Conservation (phyloP, 2,113 vertebrate genomes). For the Hassar affinis region DNA sequence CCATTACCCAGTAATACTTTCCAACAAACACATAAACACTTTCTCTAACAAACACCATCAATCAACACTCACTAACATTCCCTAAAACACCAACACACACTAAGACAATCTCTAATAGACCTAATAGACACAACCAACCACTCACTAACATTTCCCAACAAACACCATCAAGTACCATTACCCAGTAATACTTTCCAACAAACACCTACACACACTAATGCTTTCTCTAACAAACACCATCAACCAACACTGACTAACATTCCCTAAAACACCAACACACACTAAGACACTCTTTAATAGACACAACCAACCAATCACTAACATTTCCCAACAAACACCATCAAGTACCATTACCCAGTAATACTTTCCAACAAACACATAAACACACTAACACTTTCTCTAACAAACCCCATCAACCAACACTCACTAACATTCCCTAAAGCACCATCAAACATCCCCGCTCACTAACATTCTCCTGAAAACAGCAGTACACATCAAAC, state of each 20-base stretch:
- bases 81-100: too few relatives aligned
- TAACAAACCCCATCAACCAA: background rate
- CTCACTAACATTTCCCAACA: background rate
- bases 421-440: background rate
- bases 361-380: background rate
- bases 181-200: too few relatives aligned
- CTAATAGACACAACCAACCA: too few relatives aligned
- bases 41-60: background rate
- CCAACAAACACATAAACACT: background rate
- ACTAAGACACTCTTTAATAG: too few relatives aligned
- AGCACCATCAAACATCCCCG: background rate
- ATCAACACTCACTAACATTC: background rate
- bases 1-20: too few relatives aligned
- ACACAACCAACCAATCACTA: too few relatives aligned
- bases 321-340: background rate
- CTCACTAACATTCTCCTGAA: background rate
- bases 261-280: background rate
- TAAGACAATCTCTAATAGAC: too few relatives aligned
- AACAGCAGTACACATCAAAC: too few relatives aligned
- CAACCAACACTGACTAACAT: background rate
- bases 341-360: background rate
- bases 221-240: background rate
- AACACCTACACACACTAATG: background rate
- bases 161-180: too few relatives aligned
- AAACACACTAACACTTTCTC: background rate